A percentile compares a stretch with the other conserved stretches of the same genome.
Conservation (phyloP, 1,140 invertebrate species). For the Mactra quadrangularis region DNA sequence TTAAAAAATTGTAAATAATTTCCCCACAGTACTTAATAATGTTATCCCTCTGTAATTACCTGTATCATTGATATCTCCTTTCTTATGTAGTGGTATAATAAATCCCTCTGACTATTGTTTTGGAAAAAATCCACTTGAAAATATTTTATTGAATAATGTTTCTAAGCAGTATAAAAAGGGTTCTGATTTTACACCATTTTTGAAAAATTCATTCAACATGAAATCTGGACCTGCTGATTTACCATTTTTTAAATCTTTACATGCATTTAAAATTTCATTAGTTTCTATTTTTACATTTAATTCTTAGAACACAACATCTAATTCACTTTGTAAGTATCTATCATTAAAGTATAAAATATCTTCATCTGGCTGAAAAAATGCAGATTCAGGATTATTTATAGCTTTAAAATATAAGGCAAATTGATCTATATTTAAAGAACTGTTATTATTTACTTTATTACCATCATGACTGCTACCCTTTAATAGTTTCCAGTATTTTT, state of each 20-base stretch:
- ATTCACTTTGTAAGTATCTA: slow-evolving; percentile 12
- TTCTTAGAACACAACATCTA: neutral
- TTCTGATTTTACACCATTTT: neutral
- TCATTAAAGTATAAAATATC: slow-evolving; percentile 15
- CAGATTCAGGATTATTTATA: neutral
- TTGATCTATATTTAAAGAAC: neutral
- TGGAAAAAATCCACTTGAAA: neutral
- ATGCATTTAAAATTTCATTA: too few species aligned
- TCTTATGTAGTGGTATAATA: slow-evolving; percentile 30
- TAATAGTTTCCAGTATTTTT: slow-evolving; percentile 23
- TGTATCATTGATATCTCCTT: slow-evolving; percentile 9
- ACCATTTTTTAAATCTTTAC: too few species aligned
- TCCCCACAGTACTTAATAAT: slow-evolving; percentile 12
- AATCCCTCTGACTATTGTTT: neutral
- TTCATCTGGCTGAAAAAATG: too few species aligned
- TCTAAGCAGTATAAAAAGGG: neutral
- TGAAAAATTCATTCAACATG: slow-evolving; percentile 7
- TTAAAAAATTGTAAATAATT: slow-evolving; percentile 38
- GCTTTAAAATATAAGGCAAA: slow-evolving; percentile 18
- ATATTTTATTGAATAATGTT: slow-evolving; percentile 27
- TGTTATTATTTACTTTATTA: slow-evolving; percentile 4
- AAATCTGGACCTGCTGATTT: too few species aligned
- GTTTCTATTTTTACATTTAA: too few species aligned
- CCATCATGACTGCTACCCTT: neutral
- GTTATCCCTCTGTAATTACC: too few species aligned